phyloP scores from a whole-genome alignment of 2,888 invertebrate species.

The Sinodicranocentrus sp. region DNA sequence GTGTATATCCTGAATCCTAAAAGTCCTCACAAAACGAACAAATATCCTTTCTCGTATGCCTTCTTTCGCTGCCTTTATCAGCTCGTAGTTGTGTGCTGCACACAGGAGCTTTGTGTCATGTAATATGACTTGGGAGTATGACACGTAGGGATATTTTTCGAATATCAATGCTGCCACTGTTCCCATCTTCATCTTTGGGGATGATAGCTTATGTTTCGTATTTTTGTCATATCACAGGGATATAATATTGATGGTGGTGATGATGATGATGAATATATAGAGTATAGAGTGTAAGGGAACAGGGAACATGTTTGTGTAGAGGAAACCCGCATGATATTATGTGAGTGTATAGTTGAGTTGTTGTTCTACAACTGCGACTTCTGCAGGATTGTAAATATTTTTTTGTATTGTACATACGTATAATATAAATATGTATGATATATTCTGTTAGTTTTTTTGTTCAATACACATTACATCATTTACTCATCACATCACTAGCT shows the following conservation, averaged over 20 bases:
- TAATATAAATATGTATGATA: too few species aligned
- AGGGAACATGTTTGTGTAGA: not conserved
- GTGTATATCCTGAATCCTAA: too few species aligned
- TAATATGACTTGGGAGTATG: conserved; percentile 3
- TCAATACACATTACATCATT: too few species aligned
- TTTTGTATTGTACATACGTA: not conserved
- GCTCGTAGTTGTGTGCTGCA: not conserved
- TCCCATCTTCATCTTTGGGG: not conserved
- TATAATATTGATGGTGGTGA: not conserved
- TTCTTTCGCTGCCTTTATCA: not conserved
- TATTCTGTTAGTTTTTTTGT: too few species aligned
- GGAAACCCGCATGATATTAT: too few species aligned
- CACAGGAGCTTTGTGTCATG: not conserved
- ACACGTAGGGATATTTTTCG: not conserved
- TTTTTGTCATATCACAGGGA: not conserved
- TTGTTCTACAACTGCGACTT: not conserved
- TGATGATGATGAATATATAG: not conserved
- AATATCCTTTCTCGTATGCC: not conserved
- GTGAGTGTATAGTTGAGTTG: not conserved
- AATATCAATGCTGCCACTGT: not conserved
- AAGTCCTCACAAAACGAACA: too few species aligned
- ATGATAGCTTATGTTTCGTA: not conserved
- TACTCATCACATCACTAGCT: too few species aligned
- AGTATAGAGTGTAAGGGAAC: not conserved
- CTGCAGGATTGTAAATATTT: not conserved